Evolutionary conservation across 2,888 invertebrate species (phyloP).

Genomic region (Danaus chrysippus): DNA sequence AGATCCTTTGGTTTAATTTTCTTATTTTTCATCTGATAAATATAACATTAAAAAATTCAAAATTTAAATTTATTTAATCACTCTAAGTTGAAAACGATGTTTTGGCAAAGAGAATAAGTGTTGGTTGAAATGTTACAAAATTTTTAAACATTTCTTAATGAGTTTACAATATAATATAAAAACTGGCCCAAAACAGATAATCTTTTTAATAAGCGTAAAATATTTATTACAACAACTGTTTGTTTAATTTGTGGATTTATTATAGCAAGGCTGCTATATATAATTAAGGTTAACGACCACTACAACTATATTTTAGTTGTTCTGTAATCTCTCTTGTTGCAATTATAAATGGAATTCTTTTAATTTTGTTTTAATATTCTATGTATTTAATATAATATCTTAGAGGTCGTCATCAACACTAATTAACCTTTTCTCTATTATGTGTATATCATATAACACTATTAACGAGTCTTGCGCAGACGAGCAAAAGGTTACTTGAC

Average conservation of each 20-base stretch:
- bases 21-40: too few relatives aligned
- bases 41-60: too few relatives aligned
- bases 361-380: constrained; percentile 9
- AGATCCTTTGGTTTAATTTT: too few relatives aligned
- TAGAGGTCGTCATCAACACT: not conserved
- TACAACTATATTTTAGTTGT: constrained; percentile 24
- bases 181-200: too few relatives aligned
- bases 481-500: constrained; percentile 59
- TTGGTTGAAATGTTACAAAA: constrained; percentile 4
- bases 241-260: constrained; percentile 21
- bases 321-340: constrained; percentile 14
- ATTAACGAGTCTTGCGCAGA: constrained; percentile 27
- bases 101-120: too few relatives aligned
- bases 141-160: not conserved
- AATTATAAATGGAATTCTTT: constrained; percentile 15
- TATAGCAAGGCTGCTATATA: constrained; percentile 16
- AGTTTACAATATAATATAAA: too few relatives aligned
- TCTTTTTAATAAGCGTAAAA: constrained; percentile 1
- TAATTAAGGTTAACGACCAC: constrained; percentile 38
- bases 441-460: constrained; percentile 16
- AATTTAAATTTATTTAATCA: too few relatives aligned
- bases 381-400: not conserved
- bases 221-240: constrained; percentile 28
- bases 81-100: too few relatives aligned
- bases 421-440: constrained; percentile 14